Base-by-base conservation (phyloP, 2,113 vertebrate species). In the Philantomba maxwellii region DNA sequence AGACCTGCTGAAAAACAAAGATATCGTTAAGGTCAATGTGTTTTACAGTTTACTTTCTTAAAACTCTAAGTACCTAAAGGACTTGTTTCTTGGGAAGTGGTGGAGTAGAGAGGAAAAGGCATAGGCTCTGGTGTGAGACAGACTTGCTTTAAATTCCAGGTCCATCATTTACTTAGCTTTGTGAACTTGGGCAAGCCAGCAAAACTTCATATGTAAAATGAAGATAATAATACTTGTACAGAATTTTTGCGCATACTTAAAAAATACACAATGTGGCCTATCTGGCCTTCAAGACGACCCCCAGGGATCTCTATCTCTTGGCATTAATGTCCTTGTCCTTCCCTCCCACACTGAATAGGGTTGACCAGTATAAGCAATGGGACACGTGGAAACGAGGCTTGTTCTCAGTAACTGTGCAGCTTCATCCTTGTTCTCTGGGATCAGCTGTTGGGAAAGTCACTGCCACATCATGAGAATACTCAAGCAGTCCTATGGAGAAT, bases 1-100 rank as follows among this genome's bases (percentile, higher is more conserved):
- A 99, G 98, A 96, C 99, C 99, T 99, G 95, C 39, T 98, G 73
- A 0, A 73, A 98, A 95, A 98, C 19, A 14, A 95, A 97, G 83
- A n/a, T 36, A 73, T 51, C 43, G 51, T 19, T 64, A 64, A 73
- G 97, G 82, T 39, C 43, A n/a, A 3, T 19, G n/a, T 62, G 26
- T 17, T 47, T 49, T 84, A 80, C 91, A 97, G 47, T 13, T 77
- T 36, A 30, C 64, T 26, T 88, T 25, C 80, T 91, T 88, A 92
- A 95, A 95, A 87, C n/a, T 21, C 0, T 60, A 91, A 82, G 45
- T 47, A 82, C 51, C 47, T 87, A 85, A 70, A 58, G 4, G 53
- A 89, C 83, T 87, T 47, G 17, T 51, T 86, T 60, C 51, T 55
- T 93, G 58, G 58, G 6, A 95, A 25, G 25, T 12, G 43, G 43